Percentiles rank a stretch among this genome's conserved stretches.
phyloP scores from a whole-genome alignment of 2,113 vertebrate species.

The Lagopus muta region DNA sequence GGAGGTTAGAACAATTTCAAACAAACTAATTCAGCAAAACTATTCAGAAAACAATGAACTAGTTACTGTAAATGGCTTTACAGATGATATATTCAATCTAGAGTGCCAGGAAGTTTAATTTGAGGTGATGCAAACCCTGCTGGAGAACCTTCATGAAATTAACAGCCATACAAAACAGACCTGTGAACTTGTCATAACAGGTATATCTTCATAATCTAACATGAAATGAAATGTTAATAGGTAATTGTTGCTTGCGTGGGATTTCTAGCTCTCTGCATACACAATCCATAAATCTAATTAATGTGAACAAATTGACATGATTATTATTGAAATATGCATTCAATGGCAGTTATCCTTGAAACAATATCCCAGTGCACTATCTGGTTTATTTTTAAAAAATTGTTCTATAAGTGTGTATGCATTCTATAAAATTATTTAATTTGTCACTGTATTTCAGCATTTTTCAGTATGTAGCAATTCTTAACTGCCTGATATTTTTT shows the following conservation, averaged over 20 bases:
- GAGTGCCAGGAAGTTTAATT: background rate
- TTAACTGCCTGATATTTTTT: background rate
- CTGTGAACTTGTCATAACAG: background rate
- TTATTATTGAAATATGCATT: slow-evolving; percentile 45
- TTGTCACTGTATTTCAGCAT: background rate
- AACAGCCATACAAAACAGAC: background rate
- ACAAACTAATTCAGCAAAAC: background rate
- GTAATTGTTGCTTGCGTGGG: slow-evolving; percentile 31
- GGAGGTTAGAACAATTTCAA: slow-evolving; percentile 12
- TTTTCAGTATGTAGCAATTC: background rate
- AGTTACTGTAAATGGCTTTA: background rate
- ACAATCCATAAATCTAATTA: slow-evolving; percentile 43
- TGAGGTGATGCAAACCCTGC: background rate
- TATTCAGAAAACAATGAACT: slow-evolving; percentile 21
- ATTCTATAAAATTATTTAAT: background rate
- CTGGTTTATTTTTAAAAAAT: background rate
- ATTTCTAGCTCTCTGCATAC: background rate
- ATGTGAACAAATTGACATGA: background rate
- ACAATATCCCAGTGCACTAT: background rate
- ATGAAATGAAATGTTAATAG: slow-evolving; percentile 19
- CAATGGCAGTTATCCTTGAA: slow-evolving; percentile 39
- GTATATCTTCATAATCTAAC: slow-evolving; percentile 5
- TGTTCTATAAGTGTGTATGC: background rate
- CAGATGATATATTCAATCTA: background rate
- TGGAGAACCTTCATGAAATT: background rate